Evolutionary conservation across 2,797 vertebrate species (phyloP).

Genomic region (Acanthurus leucopareius): DNA sequence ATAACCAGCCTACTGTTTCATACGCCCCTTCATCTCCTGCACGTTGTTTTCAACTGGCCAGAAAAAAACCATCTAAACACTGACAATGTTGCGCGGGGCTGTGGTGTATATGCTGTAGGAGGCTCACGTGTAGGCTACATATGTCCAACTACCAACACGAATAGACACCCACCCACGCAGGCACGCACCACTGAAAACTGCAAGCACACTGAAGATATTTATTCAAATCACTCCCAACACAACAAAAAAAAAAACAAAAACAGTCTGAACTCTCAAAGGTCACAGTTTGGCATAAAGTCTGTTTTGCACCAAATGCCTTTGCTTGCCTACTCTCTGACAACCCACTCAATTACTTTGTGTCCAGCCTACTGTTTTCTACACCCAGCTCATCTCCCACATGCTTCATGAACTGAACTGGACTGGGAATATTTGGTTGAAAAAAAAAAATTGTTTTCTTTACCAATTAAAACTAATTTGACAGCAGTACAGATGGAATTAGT

Average conservation of each 20-base stretch:
- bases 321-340: constrained; percentile 68
- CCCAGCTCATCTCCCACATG: constrained; percentile 66
- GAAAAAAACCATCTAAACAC: constrained; percentile 46
- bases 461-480: constrained; percentile 52
- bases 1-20: constrained; percentile 75
- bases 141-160: constrained; percentile 53
- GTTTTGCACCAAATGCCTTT: constrained; percentile 72
- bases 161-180: constrained; percentile 40
- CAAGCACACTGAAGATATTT: constrained; percentile 13
- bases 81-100: constrained; percentile 56
- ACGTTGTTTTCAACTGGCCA: constrained; percentile 59
- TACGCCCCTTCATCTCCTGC: constrained; percentile 75
- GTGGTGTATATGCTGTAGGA: constrained; percentile 35
- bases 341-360: constrained; percentile 69
- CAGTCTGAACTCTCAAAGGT: constrained; percentile 69
- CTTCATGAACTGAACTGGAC: constrained; percentile 35
- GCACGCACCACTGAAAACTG: constrained; percentile 41
- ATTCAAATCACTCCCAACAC: constrained; percentile 43
- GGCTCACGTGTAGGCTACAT: constrained; percentile 43
- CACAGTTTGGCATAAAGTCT: constrained; percentile 71
- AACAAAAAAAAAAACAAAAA: constrained; percentile 43
- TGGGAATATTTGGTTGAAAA: constrained; percentile 48
- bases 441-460: constrained; percentile 30
- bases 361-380: constrained; percentile 65
- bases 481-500: constrained; percentile 14